Percentiles rank a stretch among this genome's conserved stretches.
phyloP scores from a whole-genome alignment of 2,888 invertebrate species.

The Cryptocephalus primarius region DNA sequence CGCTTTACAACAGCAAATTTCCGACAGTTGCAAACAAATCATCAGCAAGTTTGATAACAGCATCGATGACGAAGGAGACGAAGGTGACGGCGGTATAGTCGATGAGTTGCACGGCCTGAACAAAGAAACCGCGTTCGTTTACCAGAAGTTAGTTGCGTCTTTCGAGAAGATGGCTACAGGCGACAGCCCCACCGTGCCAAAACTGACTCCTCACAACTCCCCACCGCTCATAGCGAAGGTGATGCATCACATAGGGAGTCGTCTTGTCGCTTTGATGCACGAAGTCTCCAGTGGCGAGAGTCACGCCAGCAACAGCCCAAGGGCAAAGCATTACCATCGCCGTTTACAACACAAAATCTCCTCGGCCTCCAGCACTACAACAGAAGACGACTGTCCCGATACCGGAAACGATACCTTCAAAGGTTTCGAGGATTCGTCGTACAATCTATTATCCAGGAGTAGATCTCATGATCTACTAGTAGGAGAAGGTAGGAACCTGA shows the following conservation, averaged over 20 bases:
- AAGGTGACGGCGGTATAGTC: conserved; percentile 40
- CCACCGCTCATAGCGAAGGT: conserved; percentile 83
- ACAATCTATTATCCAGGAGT: conserved; percentile 58
- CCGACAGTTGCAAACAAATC: conserved; percentile 79
- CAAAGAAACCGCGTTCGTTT: conserved; percentile 77
- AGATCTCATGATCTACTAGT: conserved; percentile 71
- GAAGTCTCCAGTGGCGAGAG: conserved; percentile 73
- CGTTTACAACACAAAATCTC: conserved; percentile 46
- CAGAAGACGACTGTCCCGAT: conserved; percentile 65
- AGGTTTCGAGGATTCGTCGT: conserved; percentile 32
- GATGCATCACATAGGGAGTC: conserved; percentile 83
- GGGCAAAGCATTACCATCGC: conserved; percentile 47
- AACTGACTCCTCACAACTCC: conserved; percentile 44
- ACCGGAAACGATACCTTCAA: conserved; percentile 21
- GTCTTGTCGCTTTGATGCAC: conserved; percentile 82
- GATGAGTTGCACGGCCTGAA: conserved; percentile 43
- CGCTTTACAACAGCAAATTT: conserved; percentile 72
- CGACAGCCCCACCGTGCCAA: conserved; percentile 21
- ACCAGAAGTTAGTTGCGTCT: conserved; percentile 74
- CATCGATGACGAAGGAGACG: conserved; percentile 46
- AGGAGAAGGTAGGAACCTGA: conserved; percentile 43
- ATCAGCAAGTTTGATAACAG: conserved; percentile 70
- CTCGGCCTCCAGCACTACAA: conserved; percentile 49
- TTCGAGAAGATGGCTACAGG: conserved; percentile 64
- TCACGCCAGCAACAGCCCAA: conserved; percentile 49